Percentiles rank a stretch among this genome's conserved stretches.
Conservation (phyloP, 2,113 vertebrate species). For the Anthoscopus minutus region DNA sequence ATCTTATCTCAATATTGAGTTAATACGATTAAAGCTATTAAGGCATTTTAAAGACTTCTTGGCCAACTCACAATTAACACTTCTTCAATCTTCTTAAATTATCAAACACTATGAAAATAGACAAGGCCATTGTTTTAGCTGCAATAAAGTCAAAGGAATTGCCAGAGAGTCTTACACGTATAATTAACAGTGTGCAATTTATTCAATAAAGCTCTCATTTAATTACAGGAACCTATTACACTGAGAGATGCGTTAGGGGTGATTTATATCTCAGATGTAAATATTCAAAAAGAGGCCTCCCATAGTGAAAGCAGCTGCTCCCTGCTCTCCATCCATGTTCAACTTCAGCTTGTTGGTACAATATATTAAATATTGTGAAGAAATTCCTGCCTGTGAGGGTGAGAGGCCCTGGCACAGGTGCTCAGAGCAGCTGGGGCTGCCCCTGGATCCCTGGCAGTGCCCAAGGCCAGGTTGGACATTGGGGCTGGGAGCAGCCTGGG, state of each 20-base stretch:
- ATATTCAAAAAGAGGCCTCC: background rate
- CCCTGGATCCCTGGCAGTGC: background rate
- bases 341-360: background rate
- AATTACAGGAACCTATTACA: constrained; percentile 19
- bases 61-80: background rate
- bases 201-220: constrained; percentile 46
- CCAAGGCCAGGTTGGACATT: background rate
- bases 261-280: constrained; percentile 7
- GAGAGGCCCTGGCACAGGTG: background rate
- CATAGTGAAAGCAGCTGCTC: background rate
- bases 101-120: background rate
- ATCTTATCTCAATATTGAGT: background rate
- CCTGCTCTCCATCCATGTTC: background rate
- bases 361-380: background rate
- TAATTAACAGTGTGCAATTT: constrained; percentile 48
- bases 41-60: background rate
- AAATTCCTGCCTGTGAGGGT: rapidly evolving
- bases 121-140: constrained; percentile 39
- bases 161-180: background rate
- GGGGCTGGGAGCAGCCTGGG: background rate
- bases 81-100: background rate
- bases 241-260: background rate
- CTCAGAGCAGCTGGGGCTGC: background rate
- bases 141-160: constrained; percentile 34
- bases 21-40: background rate